Conservation (phyloP, 2,888 invertebrate species). For the Drosophila austrosaltans region DNA sequence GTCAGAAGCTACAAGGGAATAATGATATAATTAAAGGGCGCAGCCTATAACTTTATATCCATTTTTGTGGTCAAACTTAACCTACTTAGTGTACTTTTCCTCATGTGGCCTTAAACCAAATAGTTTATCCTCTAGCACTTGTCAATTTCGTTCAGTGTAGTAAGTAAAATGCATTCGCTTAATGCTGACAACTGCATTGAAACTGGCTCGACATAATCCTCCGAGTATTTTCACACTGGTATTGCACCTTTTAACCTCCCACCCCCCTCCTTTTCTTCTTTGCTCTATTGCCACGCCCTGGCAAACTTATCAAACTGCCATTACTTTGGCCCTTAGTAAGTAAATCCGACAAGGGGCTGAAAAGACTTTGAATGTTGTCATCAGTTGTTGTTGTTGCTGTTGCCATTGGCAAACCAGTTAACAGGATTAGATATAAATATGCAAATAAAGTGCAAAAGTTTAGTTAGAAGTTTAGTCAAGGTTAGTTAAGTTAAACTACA, state of each 20-base stretch:
- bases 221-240: conserved; percentile 63
- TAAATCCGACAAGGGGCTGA: conserved; percentile 63
- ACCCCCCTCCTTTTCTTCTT: background rate
- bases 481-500: conserved; percentile 40
- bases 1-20: too few species aligned
- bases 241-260: conserved; percentile 67
- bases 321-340: conserved; percentile 50
- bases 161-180: conserved; percentile 37
- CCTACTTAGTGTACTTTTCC: too few species aligned
- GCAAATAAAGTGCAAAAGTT: conserved; percentile 66
- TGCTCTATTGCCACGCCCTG: background rate
- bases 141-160: conserved; percentile 38
- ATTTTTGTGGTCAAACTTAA: too few species aligned
- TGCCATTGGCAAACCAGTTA: conserved; percentile 35
- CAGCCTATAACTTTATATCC: too few species aligned
- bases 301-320: conserved; percentile 61
- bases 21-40: too few species aligned
- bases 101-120: background rate
- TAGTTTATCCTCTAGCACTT: background rate
- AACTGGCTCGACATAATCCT: conserved; percentile 65
- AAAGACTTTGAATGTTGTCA: conserved; percentile 51
- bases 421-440: conserved; percentile 71
- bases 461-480: conserved; percentile 53
- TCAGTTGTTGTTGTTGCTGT: conserved; percentile 52
- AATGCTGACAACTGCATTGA: conserved; percentile 46